Evolutionary conservation across 1,140 invertebrate species (phyloP).

Genomic region (Drosophila nigromelanica): DNA sequence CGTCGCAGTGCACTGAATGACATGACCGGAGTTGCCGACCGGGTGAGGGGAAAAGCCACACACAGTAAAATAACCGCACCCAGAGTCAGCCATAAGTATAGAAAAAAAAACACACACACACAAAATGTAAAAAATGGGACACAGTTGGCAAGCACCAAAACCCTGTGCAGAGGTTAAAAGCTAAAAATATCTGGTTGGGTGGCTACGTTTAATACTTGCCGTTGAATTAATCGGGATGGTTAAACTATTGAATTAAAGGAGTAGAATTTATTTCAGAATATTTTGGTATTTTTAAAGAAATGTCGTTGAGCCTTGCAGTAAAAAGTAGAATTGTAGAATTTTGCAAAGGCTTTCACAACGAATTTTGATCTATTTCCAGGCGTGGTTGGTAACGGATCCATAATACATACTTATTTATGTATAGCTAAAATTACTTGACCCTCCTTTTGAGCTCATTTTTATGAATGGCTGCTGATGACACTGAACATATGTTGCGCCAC

Average conservation of each 20-base stretch:
- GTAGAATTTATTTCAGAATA: too few relatives aligned
- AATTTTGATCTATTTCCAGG: background rate
- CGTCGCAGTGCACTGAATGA: slow-evolving; percentile 54
- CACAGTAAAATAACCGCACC: slow-evolving; percentile 28
- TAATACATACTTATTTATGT: background rate
- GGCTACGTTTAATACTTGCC: background rate
- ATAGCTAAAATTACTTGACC: slow-evolving; percentile 11
- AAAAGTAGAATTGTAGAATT: too few relatives aligned
- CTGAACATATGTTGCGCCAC: slow-evolving; percentile 15
- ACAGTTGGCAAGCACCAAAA: slow-evolving; percentile 3
- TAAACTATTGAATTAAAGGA: too few relatives aligned
- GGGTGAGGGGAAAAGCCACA: slow-evolving; percentile 16
- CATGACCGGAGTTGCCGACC: slow-evolving; percentile 7
- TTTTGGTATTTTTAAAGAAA: too few relatives aligned
- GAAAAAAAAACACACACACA: too few relatives aligned
- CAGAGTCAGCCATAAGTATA: slow-evolving; percentile 28
- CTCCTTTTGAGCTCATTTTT: background rate
- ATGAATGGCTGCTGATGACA: slow-evolving; percentile 10
- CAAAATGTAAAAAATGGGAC: slow-evolving; percentile 9
- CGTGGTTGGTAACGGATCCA: background rate
- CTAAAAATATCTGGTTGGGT: background rate
- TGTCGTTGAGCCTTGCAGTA: too few relatives aligned
- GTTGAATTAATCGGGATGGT: too few relatives aligned
- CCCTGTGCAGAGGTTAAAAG: slow-evolving; percentile 14
- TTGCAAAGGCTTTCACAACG: too few relatives aligned